Base-by-base conservation (phyloP, 1,140 invertebrate genomes). In the Danaus plexippus region DNA sequence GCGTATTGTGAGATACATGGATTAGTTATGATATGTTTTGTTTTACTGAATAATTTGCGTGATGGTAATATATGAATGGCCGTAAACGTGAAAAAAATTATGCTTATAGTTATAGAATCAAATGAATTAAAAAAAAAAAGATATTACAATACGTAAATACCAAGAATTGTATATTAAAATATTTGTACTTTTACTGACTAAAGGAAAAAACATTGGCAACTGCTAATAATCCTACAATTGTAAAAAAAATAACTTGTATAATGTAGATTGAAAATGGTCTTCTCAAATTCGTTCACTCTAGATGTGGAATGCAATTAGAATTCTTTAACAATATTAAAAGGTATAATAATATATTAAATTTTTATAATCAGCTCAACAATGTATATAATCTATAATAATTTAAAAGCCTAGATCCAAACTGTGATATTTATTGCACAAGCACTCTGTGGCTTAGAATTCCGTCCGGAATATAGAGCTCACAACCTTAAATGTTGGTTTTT, bases 291-390 rank as follows among this genome's bases (percentile, higher is more conserved):
- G 84, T 85, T 85, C 84, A 85, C 81, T 81, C 81, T 84, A 85
- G 75, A 85, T 79, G 84, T 88, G 87, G 87, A 88, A 88, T 88
- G 87, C 87, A 88, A 88, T 88, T 87, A 87, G 86, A 87, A 88
- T 85, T 87, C 84, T 83, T 87, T 88, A 88, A 88, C 87, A 88
- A 87, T 86, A 86, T 87, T 88, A 87, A 88, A 88, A 87, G 86
- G 85, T 88, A 88, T 88, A 88, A 87, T 88, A 86, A 88, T 87
- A 88, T 88, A 88, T 88, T 88, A 88, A 88, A 88, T 88, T 88
- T 88, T 88, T 84, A 83, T 88, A 79, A 88, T 87, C 85, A 88
- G 85, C 85, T 88, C 87, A 88, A 88, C 86, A 88, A 88, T 88
- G 83, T 86, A 88, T 88, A 88, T 87, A 87, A 83, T 87, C 86